Percentiles rank a stretch among this genome's conserved stretches.
phyloP scores from a whole-genome alignment of 2,888 invertebrate genomes.

The Parnassius orleans region DNA sequence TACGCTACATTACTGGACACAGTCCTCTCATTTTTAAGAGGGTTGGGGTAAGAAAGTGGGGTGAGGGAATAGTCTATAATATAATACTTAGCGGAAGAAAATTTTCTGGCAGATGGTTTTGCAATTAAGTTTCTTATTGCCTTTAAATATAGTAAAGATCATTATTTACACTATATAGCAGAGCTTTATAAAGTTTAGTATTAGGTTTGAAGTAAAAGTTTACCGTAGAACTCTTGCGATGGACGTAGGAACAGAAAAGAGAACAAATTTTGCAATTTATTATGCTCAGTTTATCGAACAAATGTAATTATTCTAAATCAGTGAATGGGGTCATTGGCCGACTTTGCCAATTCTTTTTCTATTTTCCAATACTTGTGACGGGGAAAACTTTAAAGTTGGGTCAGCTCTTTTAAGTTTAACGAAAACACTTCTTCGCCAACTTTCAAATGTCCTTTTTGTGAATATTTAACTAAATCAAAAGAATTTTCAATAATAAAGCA shows the following conservation, averaged over 20 bases:
- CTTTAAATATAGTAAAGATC: no score
- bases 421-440: conserved; percentile 1
- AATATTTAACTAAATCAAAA: conserved; percentile 2
- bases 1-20: no score
- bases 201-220: background rate
- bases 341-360: conserved; percentile 23
- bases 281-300: conserved; percentile 10
- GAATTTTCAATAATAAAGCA: background rate
- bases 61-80: no score
- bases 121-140: no score
- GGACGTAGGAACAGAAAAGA: conserved; percentile 15
- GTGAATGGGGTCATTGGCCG: conserved; percentile 24
- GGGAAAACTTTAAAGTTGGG: conserved; percentile 4
- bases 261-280: conserved; percentile 17
- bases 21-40: no score
- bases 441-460: conserved; percentile 1
- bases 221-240: background rate
- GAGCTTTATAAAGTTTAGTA: no score
- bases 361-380: conserved; percentile 23
- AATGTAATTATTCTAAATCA: conserved; percentile 23
- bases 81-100: no score
- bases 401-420: conserved; percentile 6
- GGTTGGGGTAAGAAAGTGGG: no score
- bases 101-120: no score
- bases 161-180: no score